Percentiles rank a stretch among this genome's conserved stretches.
Evolutionary conservation across 2,888 invertebrate species (phyloP).

Genomic region (Sphaeridia pumilis): DNA sequence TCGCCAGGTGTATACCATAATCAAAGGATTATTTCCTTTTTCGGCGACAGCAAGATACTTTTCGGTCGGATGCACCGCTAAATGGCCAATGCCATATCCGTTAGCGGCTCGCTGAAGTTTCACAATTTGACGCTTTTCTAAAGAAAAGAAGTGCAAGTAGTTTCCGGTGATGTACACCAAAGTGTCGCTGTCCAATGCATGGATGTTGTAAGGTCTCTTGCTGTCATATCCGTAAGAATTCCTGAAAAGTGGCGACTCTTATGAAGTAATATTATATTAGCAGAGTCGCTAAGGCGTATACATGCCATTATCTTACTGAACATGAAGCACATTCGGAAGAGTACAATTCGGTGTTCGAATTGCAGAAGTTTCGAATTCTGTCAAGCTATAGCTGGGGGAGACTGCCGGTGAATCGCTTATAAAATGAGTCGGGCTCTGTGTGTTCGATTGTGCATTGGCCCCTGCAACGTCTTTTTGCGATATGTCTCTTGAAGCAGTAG

Average conservation of each 20-base stretch:
- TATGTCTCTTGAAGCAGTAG: too few relatives aligned
- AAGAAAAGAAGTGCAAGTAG: constrained; percentile 61
- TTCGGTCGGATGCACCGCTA: constrained; percentile 50
- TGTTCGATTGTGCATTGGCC: too few relatives aligned
- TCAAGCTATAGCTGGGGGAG: too few relatives aligned
- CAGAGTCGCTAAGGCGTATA: constrained; percentile 6
- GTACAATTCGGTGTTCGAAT: too few relatives aligned
- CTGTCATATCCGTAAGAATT: constrained; percentile 81
- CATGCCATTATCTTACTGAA: constrained; percentile 49
- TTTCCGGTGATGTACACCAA: constrained; percentile 72
- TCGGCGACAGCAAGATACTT: constrained; percentile 69
- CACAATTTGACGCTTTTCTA: constrained; percentile 49
- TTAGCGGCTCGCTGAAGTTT: constrained; percentile 61
- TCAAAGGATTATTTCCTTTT: constrained; percentile 58
- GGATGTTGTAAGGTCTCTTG: constrained; percentile 64
- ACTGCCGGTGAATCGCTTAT: too few relatives aligned
- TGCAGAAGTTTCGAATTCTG: too few relatives aligned
- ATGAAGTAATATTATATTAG: constrained; percentile 5
- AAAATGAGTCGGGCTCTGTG: too few relatives aligned
- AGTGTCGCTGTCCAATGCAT: constrained; percentile 59
- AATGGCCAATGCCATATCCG: constrained; percentile 69
- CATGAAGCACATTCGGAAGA: constrained; percentile 49
- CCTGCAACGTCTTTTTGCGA: too few relatives aligned
- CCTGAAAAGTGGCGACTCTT: constrained; percentile 43
- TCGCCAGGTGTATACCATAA: constrained; percentile 75